Base-by-base conservation (phyloP, 2,797 vertebrate genomes). In the Peromyscus eremicus region DNA sequence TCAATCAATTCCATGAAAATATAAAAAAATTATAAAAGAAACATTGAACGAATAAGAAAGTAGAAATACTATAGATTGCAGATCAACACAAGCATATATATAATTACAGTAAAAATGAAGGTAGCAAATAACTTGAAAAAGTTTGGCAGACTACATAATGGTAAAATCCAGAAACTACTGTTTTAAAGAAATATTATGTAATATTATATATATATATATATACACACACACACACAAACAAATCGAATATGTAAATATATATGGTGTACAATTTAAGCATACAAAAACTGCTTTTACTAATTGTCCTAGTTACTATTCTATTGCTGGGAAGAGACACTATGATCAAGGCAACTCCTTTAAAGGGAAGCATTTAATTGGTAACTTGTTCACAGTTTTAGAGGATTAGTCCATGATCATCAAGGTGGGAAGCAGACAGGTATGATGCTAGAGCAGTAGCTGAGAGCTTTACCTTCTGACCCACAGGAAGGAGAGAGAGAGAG, bases 111-210 rank as follows among this genome's bases (percentile, higher is more conserved):
- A 25, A 86, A 77, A 77, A 79, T 29, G 73, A 86, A 94, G 23
- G 87, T 19, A 66, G 25, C 29, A 81, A 81, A 84, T 84, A 92
- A 92, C 90, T 84, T 64, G 2, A 83, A n/a, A 92, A 90, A 97
- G 8, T 71, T 9, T 80, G 3, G 43, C 43, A 90, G n/a, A 29
- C 7, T 64, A 2, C 37, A 81, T 70, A 93, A 82, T 73, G 71
- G 73, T 23, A 91, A 94, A 94, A 70, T 73, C 7, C 5, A 92
- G 57, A 87, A 84, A 88, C 75, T 62, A 5, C 57, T 89, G 17
- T 60, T 68, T 93, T 17, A 14, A 91, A 49, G 49, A 49, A 49
- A 12, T 49, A 49, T 49, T 66, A 13, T 32, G 29, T 32, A 62
- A 9, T 62, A 6, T 25, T 10, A 76, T 12, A 46, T 23, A 17